Conservation (phyloP, 2,113 vertebrate genomes). For the Eonycteris spelaea region DNA sequence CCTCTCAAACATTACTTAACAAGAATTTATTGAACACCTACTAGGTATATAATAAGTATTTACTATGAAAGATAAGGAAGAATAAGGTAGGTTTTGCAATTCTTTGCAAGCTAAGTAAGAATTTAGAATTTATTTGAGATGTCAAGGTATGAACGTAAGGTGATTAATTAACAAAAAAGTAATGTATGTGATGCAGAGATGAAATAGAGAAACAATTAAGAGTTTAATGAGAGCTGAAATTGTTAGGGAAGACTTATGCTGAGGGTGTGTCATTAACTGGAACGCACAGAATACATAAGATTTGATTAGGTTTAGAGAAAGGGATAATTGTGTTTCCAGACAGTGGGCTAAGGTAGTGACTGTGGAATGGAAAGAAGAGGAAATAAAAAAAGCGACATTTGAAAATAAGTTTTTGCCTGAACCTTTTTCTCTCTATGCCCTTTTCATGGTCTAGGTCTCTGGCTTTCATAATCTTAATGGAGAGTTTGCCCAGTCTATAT, state of each 20-base stretch:
- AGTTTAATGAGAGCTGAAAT: neutral
- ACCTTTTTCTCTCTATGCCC: neutral
- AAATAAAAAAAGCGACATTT: neutral
- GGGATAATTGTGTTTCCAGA: neutral
- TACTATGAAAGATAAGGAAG: neutral
- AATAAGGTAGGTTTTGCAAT: neutral
- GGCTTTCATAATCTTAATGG: neutral
- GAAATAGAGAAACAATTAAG: neutral
- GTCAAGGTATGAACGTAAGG: neutral
- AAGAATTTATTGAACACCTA: neutral
- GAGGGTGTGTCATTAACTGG: neutral
- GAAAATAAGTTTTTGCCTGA: neutral
- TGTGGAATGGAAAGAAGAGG: neutral
- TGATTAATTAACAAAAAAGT: neutral
- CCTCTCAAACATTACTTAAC: neutral
- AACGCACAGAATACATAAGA: neutral
- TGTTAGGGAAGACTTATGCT: neutral
- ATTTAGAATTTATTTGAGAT: neutral
- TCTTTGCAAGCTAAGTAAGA: neutral
- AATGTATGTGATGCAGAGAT: neutral
- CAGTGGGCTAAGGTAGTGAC: neutral
- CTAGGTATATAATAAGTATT: neutral
- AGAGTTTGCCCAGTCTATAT: neutral
- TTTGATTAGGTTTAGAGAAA: neutral
- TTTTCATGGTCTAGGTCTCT: neutral